Evolutionary conservation across 2,797 vertebrate genomes (phyloP), one percentile per base, ranked within the genome.

Genomic region (Sphaeramia orbicularis): DNA sequence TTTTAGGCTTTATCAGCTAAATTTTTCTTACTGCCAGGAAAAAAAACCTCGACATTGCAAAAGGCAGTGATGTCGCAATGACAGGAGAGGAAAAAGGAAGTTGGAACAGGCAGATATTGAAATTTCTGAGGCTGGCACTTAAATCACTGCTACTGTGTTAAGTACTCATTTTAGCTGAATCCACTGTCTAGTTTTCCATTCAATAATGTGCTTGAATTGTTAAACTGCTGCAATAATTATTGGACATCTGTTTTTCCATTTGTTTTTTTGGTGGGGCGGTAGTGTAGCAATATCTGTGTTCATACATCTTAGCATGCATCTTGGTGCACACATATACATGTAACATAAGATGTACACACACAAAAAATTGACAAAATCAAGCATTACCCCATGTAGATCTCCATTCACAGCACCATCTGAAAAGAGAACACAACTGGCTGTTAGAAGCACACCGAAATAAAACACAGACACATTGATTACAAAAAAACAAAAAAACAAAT

Each of bases 391-490:
- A 74, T 95, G 95, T 57, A 95, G 65, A 13, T 97, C 95, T 50
- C 97, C 96, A 47, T 98, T 98, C 86, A 96, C 50, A 54, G 94
- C 90, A 50, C 92, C 95, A 93, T 94, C 97, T 98, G 44, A 75
- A 92, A 30, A 55, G 6, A 66, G 6, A 66, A 36, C 2, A 0
- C 7, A 44, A 67, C 56, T 0, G 35, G 1, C 2, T 9, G 48
- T 83, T 53, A 74, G 27, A 62, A 64, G 30, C 30, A 55, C 64
- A 4, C 65, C 59, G 3, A 3, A 47, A 4, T 41, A 4, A 38
- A 27, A 21, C 32, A 58, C 32, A 58, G 14, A 8, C 4, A 27
- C 12, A 45, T 32, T 1, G 2, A 53, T 8, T 7, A 30, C 13
- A 24, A 53, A 57, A 51, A 14, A 10, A 48, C 10, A 51, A 11